Conservation (phyloP, 2,113 vertebrate species). For the Dromas ardeola region DNA sequence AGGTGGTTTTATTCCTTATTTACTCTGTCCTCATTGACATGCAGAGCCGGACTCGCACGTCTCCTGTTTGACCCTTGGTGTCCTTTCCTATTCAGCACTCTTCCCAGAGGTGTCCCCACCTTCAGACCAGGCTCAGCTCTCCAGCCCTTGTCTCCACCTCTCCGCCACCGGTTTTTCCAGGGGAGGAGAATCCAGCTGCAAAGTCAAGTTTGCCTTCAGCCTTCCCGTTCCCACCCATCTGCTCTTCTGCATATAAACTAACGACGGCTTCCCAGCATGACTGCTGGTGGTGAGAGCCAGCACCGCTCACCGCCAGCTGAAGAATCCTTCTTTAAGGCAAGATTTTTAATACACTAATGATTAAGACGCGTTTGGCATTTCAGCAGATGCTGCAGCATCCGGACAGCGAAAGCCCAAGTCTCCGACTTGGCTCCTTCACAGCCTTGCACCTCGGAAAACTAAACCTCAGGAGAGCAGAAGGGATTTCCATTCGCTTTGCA, state of each 20-base stretch:
- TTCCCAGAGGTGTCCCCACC: not conserved
- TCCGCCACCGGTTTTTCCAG: not conserved
- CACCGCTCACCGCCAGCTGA: not conserved
- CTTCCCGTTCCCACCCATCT: not conserved
- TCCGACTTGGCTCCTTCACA: not conserved
- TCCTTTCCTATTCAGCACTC: not conserved
- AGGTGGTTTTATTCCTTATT: conserved; percentile 63
- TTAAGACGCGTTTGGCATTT: not conserved
- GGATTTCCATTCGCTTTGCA: not conserved
- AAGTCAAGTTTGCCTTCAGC: not conserved
- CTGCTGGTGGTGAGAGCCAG: not conserved
- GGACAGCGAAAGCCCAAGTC: not conserved
- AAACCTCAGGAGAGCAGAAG: not conserved
- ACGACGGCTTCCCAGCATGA: not conserved
- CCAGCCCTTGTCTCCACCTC: not conserved
- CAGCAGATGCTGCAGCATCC: not conserved
- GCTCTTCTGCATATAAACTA: not conserved
- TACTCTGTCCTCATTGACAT: conserved; percentile 59
- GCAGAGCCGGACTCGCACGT: conserved; percentile 7
- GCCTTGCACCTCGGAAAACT: not conserved
- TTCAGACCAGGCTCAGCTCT: not conserved
- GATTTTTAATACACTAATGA: not conserved
- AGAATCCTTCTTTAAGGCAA: not conserved
- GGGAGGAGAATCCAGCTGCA: not conserved
- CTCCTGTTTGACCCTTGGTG: conserved; percentile 29